Evolutionary conservation across 2,113 vertebrate species (phyloP), one percentile per base, ranked within the genome.

Genomic region (Brachirus orientalis): DNA sequence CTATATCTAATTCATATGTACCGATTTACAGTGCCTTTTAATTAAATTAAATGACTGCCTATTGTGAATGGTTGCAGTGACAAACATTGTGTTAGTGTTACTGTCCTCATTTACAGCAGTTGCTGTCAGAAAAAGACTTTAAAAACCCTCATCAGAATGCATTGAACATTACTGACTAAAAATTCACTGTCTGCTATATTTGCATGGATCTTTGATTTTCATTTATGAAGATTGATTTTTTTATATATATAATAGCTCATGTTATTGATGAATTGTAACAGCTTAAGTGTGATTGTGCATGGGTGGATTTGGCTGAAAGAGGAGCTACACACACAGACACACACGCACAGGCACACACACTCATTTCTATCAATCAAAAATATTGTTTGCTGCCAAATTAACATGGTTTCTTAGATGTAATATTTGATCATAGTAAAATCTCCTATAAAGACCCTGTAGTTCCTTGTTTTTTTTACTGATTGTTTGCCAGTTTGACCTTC

Each of bases 341-440:
- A n/a, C n/a, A n/a, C n/a, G n/a, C n/a, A n/a, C n/a, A n/a, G n/a
- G n/a, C n/a, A n/a, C 64, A 58, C 68, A 59, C 14, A 8, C 48
- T 69, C 41, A 37, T 70, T 75, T 45, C 70, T 71, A 10, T 78
- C 70, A 64, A 41, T 87, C 82, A 66, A 58, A n/a, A 66, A 46
- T 37, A 16, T 58, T 16, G 10, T 55, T 22, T 18, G 14, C 20
- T 57, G 48, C 58, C 56, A 72, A 37, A 73, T 44, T 10, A 59
- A 56, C 40, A 55, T 12, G 11, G 58, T 45, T 33, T 44, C 5
- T 1, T 20, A 43, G 20, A 7, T 36, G 17, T 69, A 44, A 63
- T 66, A 36, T 56, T 65, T 36, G 55, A 62, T 46, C 17, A 28
- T n/a, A 12, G 48, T 14, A 18, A 51, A 33, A 3, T 50, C 19